These are phyloP conservation scores for Triplophysa yarkandensis DNA, from an alignment of 2,797 vertebrate species.

Conservation along the genomic window DNA sequence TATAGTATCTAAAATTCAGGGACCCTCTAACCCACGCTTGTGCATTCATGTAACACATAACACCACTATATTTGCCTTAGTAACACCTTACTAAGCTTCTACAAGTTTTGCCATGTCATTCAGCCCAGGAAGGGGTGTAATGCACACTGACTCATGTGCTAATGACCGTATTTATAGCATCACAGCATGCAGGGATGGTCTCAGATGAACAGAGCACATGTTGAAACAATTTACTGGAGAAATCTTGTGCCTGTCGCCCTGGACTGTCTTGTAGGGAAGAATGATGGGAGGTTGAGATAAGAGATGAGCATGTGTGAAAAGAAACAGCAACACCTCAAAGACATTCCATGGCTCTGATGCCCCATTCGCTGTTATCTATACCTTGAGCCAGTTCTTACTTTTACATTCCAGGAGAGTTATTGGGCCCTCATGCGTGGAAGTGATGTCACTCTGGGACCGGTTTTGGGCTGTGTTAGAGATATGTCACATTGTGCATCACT, in stretches of 20 bases:
- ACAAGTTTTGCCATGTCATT: conserved; percentile 7
- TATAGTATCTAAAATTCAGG: too few species aligned
- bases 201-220: conserved; percentile 33
- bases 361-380: conserved; percentile 6
- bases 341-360: background rate
- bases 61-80: background rate
- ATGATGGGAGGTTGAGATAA: conserved; percentile 3
- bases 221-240: conserved; percentile 42
- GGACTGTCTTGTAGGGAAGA: conserved; percentile 6
- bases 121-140: conserved; percentile 10
- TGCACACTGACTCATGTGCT: conserved; percentile 13
- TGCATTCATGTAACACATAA: background rate
- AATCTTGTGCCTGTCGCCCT: conserved; percentile 19
- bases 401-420: background rate
- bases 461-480: conserved; percentile 7
- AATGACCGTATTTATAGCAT: conserved; percentile 30
- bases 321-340: background rate
- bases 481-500: conserved; percentile 49
- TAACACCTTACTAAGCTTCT: conserved; percentile 5
- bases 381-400: too few species aligned
- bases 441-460: conserved; percentile 34
- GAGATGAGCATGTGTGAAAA: background rate
- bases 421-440: conserved; percentile 10
- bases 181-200: conserved; percentile 35
- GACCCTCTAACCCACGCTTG: background rate